Percentiles rank a stretch among this genome's conserved stretches.
These are phyloP conservation scores for Malurus elegans DNA, from an alignment of 2,113 vertebrate species.

Conservation along the genomic window DNA sequence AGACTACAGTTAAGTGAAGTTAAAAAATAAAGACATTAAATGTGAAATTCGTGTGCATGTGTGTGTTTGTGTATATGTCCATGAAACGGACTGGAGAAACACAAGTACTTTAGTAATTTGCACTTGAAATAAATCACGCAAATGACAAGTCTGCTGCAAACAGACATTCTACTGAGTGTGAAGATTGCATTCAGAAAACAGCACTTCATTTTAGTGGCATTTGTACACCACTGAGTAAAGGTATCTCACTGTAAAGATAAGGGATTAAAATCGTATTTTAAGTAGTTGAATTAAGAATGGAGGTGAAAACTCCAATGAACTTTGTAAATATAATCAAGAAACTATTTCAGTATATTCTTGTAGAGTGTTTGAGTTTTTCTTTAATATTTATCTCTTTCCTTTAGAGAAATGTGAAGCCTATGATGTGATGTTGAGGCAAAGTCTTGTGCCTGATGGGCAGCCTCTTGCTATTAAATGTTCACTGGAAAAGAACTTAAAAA, in stretches of 20 bases:
- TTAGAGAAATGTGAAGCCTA: constrained; percentile 43
- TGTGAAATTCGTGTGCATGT: neutral
- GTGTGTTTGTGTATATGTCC: neutral
- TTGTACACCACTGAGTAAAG: neutral
- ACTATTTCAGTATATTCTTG: neutral
- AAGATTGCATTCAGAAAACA: neutral
- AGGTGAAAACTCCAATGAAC: neutral
- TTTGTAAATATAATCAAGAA: neutral
- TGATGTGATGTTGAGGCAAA: constrained; percentile 22
- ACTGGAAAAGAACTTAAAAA: neutral
- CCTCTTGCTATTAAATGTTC: constrained; percentile 61
- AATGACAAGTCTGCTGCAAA: neutral
- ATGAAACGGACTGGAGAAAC: neutral
- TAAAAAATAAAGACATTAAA: neutral
- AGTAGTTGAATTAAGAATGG: neutral
- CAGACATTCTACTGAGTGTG: neutral
- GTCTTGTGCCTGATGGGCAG: constrained; percentile 34
- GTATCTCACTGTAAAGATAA: neutral
- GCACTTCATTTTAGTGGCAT: neutral
- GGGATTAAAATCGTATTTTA: neutral
- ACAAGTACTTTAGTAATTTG: neutral
- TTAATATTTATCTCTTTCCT: constrained; percentile 15
- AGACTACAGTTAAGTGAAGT: neutral
- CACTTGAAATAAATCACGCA: neutral
- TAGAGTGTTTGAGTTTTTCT: neutral